phyloP scores from a whole-genome alignment of 2,888 invertebrate species.

The Agrochola macilenta region DNA sequence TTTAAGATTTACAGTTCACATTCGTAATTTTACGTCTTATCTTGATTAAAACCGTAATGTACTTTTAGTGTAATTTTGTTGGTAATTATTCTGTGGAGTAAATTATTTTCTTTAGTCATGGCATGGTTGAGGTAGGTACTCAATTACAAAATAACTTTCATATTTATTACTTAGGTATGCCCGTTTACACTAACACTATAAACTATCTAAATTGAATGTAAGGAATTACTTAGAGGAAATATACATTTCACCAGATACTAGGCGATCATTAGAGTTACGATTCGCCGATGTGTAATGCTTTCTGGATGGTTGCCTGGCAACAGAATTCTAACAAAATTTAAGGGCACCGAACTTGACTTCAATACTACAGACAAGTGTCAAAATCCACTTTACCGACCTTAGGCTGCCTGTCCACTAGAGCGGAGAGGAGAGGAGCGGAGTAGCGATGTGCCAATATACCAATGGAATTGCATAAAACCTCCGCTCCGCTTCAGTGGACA shows the following conservation, averaged over 20 bases:
- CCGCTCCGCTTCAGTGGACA: too few species aligned
- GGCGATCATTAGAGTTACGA: not conserved
- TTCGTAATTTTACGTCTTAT: constrained; percentile 31
- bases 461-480: too few species aligned
- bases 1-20: constrained; percentile 22
- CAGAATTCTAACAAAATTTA: not conserved
- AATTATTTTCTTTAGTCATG: constrained; percentile 29
- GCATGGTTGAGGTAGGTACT: not conserved
- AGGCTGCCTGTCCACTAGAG: too few species aligned
- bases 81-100: constrained; percentile 30
- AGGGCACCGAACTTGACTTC: not conserved
- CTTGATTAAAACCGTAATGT: constrained; percentile 37
- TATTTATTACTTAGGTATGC: not conserved
- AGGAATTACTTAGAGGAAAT: not conserved
- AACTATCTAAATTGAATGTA: not conserved
- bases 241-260: not conserved
- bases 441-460: too few species aligned
- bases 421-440: too few species aligned
- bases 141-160: not conserved
- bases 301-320: not conserved
- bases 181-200: not conserved
- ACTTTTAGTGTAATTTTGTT: constrained; percentile 31
- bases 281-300: not conserved
- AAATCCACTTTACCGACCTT: not conserved
- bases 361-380: not conserved